Evolutionary conservation across 2,888 invertebrate genomes (phyloP).

Genomic region (Callosobruchus maculatus): DNA sequence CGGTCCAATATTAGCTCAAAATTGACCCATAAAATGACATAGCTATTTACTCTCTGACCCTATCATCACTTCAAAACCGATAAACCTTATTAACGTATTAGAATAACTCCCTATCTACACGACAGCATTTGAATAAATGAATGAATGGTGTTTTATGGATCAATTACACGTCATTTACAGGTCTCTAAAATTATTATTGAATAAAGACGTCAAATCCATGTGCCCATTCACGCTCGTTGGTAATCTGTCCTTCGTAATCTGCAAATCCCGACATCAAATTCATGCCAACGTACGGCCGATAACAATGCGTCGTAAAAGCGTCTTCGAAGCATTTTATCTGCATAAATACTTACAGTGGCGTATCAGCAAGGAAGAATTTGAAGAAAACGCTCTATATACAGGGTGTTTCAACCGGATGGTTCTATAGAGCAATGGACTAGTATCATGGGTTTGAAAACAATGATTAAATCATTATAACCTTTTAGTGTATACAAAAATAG

Average conservation of each 20-base stretch:
- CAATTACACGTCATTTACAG: not conserved
- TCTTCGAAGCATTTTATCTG: not conserved
- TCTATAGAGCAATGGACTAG: too few relatives aligned
- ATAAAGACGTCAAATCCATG: not conserved
- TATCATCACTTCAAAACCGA: not conserved
- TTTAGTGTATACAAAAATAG: too few relatives aligned
- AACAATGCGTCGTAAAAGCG: not conserved
- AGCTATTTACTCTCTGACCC: not conserved
- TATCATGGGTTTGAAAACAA: too few relatives aligned
- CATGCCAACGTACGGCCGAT: not conserved
- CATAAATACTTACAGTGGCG: not conserved
- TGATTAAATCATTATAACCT: too few relatives aligned
- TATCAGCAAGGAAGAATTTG: not conserved
- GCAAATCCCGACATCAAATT: not conserved
- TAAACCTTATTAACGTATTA: not conserved
- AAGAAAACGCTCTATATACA: too few relatives aligned
- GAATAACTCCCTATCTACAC: not conserved
- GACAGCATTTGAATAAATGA: not conserved
- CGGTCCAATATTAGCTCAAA: not conserved
- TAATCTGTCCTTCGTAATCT: not conserved
- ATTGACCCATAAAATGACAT: not conserved
- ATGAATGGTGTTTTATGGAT: not conserved
- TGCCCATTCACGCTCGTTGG: not conserved
- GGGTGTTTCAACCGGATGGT: too few relatives aligned
- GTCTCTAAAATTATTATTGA: not conserved